Evolutionary conservation across 1,140 invertebrate species (phyloP), one percentile per base, ranked within the genome.

Genomic region (Drosophila insularis): DNA sequence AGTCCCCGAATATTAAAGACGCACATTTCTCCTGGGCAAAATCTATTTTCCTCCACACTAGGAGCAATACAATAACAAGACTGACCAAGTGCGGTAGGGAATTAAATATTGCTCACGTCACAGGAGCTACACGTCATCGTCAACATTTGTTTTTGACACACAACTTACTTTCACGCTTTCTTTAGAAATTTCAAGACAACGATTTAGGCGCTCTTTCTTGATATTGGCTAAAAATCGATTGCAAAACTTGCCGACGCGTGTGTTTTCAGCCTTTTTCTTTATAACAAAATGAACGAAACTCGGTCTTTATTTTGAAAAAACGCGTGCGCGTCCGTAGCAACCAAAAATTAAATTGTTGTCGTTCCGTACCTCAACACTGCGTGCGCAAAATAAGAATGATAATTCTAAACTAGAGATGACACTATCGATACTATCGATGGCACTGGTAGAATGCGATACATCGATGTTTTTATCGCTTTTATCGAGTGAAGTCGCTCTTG

Each of bases 151-250:
- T 27, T 32, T 55, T 40, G n/a, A 60, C 31, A 39, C 54, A 68
- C 32, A 66, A 77, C 74, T 80, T 73, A 80, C 77, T 73, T 73
- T 77, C 39, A 74, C 43, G 46, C 68, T 74, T 68, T 74, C 74
- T 39, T 59, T 55, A 63, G 11, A 67, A 65, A 69, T 71, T 74
- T 50, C 23, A 40, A 46, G 35, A 59, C 14, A 56, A 74, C 53
- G 17, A 21, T 50, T 50, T 10, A 50, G 17, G 17, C 43, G 8
- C 43, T 50, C 21, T 50, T 50, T n/a, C 55, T 46, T 58, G 53
- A 35, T 71, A 65, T 69, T 59, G 69, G 74, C 59, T 76, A 80
- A 80, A 80, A 80, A 80, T 80, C 77, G 77, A 80, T 80, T 50
- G 43, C 17, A 50, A 21, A 10, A 11, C 17, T 50, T 50, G 43